phyloP scores from a whole-genome alignment of 92 coral and sea anemone genomes.

The Desmophyllum pertusum region DNA sequence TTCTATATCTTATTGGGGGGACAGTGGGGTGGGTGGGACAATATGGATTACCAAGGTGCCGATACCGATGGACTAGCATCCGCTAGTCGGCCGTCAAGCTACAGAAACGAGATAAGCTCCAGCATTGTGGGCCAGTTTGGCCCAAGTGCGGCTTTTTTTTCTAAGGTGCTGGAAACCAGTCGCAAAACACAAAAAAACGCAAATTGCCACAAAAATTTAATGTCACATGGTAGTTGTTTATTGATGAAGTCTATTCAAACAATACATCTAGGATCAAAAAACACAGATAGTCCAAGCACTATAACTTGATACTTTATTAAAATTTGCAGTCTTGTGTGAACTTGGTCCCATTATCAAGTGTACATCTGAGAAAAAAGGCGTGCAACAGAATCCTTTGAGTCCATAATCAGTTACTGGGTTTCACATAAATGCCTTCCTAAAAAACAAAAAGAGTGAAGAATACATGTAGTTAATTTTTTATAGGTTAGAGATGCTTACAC shows the following conservation, averaged over 20 bases:
- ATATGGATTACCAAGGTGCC: too few relatives aligned
- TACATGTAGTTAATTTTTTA: too few relatives aligned
- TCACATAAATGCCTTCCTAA: constrained; percentile 81
- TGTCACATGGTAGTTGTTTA: background rate
- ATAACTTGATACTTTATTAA: constrained; percentile 6
- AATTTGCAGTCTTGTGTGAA: background rate
- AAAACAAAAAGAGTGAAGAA: constrained; percentile 7
- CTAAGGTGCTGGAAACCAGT: too few relatives aligned
- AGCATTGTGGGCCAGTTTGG: too few relatives aligned
- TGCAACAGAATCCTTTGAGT: background rate
- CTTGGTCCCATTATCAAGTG: background rate
- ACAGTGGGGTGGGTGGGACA: too few relatives aligned
- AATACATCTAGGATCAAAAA: background rate
- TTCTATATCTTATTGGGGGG: too few relatives aligned
- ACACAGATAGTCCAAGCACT: background rate
- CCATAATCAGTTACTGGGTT: constrained; percentile 36
- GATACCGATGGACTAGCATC: too few relatives aligned
- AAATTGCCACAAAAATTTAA: background rate
- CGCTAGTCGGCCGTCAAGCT: too few relatives aligned
- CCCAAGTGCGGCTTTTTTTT: too few relatives aligned
- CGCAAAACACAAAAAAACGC: background rate
- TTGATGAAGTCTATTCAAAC: constrained; percentile 1
- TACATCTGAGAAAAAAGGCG: background rate
- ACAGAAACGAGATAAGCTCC: too few relatives aligned
- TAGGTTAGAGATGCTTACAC: too few relatives aligned